A percentile compares a stretch with the other conserved stretches of the same genome.
Evolutionary conservation across 2,113 vertebrate genomes (phyloP).

Genomic region (Piprites chloris): DNA sequence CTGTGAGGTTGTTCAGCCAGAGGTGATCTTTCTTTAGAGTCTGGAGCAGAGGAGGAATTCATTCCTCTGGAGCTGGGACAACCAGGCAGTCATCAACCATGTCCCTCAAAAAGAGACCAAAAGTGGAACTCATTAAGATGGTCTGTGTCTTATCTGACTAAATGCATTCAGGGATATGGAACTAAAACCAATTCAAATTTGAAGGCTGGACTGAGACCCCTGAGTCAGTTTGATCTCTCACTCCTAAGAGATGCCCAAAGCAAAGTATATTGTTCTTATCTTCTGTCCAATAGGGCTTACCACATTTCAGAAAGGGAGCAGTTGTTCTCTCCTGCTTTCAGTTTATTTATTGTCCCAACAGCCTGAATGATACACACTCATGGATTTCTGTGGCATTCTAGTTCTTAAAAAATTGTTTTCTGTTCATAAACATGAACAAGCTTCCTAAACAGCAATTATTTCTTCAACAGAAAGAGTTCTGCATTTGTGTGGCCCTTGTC

Average conservation of each 20-base stretch:
- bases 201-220: not conserved
- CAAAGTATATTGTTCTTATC: not conserved
- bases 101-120: not conserved
- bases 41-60: not conserved
- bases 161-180: not conserved
- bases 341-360: not conserved
- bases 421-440: not conserved
- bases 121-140: not conserved
- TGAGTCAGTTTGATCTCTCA: not conserved
- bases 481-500: not conserved
- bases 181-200: not conserved
- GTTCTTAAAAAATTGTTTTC: not conserved
- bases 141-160: fast-evolving
- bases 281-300: not conserved
- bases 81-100: not conserved
- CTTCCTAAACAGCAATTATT: not conserved
- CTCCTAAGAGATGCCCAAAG: not conserved
- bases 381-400: not conserved
- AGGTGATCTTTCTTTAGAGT: not conserved
- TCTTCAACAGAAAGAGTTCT: not conserved
- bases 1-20: not conserved
- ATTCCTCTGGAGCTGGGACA: not conserved
- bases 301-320: not conserved
- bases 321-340: not conserved
- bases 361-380: not conserved